Evolutionary conservation across 2,888 invertebrate genomes (phyloP).

Genomic region (Zygaena filipendulae): DNA sequence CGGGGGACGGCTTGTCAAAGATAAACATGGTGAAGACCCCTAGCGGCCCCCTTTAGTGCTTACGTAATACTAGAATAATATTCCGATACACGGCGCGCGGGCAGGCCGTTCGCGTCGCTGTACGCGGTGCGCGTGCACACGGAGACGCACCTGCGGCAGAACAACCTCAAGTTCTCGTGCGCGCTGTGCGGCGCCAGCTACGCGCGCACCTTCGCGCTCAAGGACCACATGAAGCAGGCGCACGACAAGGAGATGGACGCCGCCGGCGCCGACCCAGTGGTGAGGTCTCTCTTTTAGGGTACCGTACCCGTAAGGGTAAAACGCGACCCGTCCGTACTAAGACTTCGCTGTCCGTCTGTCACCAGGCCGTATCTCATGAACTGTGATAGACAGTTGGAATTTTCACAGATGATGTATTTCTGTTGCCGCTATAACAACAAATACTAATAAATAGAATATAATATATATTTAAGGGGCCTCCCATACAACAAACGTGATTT

Average conservation of each 20-base stretch:
- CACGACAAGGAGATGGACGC: slow-evolving; percentile 48
- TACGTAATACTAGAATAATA: no score
- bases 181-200: slow-evolving; percentile 80
- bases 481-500: no score
- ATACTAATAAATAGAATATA: no score
- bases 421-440: not conserved
- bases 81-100: no score
- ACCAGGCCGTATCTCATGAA: no score
- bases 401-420: not conserved
- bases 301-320: not conserved
- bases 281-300: not conserved
- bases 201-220: slow-evolving; percentile 78
- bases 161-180: slow-evolving; percentile 77
- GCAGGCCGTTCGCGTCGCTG: slow-evolving; percentile 80
- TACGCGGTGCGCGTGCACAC: slow-evolving; percentile 82
- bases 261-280: slow-evolving; percentile 5
- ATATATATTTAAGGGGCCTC: no score
- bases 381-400: not conserved
- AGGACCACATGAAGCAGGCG: slow-evolving; percentile 77
- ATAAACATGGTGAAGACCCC: no score
- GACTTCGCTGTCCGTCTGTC: not conserved
- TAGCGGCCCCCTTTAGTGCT: no score
- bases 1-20: no score
- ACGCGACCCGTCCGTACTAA: not conserved
- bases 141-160: slow-evolving; percentile 76